Base-by-base conservation (phyloP, 2,113 vertebrate species). In the Neolamprologus toae region DNA sequence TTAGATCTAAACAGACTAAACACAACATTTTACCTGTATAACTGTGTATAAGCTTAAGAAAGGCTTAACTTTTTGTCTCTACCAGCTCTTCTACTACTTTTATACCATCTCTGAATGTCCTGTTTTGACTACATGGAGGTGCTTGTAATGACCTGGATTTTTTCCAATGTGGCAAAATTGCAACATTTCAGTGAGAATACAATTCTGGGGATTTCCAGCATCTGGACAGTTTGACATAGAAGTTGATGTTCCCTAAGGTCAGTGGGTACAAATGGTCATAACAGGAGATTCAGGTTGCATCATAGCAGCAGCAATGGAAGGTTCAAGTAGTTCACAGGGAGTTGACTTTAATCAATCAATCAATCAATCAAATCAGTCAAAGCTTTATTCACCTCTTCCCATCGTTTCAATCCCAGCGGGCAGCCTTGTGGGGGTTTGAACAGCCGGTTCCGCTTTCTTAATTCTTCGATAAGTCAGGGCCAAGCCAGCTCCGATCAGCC, bases 121-220 rank as follows among this genome's bases (percentile, higher is more conserved):
- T 66, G 0, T 66, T 66, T 0, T 66, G 17, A 68, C 61, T 35
- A 68, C 10, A 0, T 37, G 63, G 9, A 37, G 6, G 33, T 66
- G 61, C 2, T 11, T 66, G 31, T 17, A n/a, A 21, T 37, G 33
- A 68, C 0, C 33, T 40, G 4, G 63, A 40, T 40, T n/a, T 37
- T 21, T 4, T 40, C 11, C 33, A 68, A 1, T 21, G 63, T 21
- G 33, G 19, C 4, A 37, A 66, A 35, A 66, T 35, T 3, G 61
- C 9, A 66, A 35, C 31, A 17, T 35, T 35, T n/a, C 33, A 66
- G 19, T 35, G 4, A 37, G 0, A 66, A 37, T 66, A 37, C 0
- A 14, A 9, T 6, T 71, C 19, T 40, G 63, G 63, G n/a, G 5
- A 9, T 68, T 68, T 68, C 19, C 19, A 68, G 19, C 33, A 4